phyloP scores from a whole-genome alignment of 2,888 invertebrate species.

The Brassicogethes aeneus region DNA sequence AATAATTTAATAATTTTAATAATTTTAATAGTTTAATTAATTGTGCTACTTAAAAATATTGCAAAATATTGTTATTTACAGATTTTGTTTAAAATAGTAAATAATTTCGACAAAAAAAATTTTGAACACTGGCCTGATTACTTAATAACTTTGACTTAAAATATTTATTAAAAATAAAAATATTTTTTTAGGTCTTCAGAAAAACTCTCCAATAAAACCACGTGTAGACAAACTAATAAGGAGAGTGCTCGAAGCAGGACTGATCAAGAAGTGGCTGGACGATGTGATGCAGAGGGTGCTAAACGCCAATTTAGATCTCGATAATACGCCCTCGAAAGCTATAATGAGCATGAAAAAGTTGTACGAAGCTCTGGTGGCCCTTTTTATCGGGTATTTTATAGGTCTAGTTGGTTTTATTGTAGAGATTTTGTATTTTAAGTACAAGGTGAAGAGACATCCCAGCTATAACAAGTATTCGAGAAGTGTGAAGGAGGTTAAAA shows the following conservation, averaged over 20 bases:
- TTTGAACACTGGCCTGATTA: too few relatives aligned
- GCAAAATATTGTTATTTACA: too few relatives aligned
- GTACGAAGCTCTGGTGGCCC: constrained; percentile 65
- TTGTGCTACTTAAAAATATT: too few relatives aligned
- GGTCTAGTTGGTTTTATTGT: constrained; percentile 48
- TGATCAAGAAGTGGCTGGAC: constrained; percentile 70
- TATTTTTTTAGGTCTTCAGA: constrained; percentile 57
- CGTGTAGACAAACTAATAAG: constrained; percentile 58
- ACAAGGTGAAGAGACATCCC: constrained; percentile 56
- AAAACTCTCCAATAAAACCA: constrained; percentile 69
- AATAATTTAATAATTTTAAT: too few relatives aligned
- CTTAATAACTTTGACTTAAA: too few relatives aligned
- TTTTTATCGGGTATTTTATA: constrained; percentile 59
- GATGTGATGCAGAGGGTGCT: constrained; percentile 59
- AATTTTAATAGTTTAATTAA: too few relatives aligned
- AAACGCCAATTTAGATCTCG: constrained; percentile 42
- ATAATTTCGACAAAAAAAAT: too few relatives aligned
- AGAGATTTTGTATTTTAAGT: constrained; percentile 61
- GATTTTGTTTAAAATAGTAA: too few relatives aligned
- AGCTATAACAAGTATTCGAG: constrained; percentile 59
- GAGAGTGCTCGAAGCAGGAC: constrained; percentile 63
- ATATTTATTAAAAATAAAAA: too few relatives aligned
- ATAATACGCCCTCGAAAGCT: constrained; percentile 53
- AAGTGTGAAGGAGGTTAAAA: constrained; percentile 11
- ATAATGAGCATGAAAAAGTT: constrained; percentile 70